Conservation (phyloP, 2,888 invertebrate species). For the Scaptomyza flava region DNA sequence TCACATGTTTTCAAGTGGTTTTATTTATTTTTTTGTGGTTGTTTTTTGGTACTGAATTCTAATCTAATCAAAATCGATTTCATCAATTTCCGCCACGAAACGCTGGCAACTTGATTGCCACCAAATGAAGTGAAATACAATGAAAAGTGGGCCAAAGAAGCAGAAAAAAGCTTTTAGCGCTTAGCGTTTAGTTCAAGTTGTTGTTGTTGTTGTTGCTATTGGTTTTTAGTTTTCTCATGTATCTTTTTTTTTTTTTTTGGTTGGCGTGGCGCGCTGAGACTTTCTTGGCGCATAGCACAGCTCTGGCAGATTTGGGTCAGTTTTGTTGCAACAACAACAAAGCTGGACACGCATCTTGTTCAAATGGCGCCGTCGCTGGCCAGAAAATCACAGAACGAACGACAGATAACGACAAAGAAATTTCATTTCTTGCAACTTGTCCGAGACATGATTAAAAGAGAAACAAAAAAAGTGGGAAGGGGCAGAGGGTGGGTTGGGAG, state of each 20-base stretch:
- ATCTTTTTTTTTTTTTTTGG: conserved; percentile 10
- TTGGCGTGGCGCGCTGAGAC: conserved; percentile 26
- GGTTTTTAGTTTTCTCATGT: conserved; percentile 24
- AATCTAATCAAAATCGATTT: conserved; percentile 63
- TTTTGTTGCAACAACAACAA: conserved; percentile 19
- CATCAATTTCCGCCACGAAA: conserved; percentile 56
- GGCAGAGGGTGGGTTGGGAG: background rate
- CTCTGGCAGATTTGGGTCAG: conserved; percentile 59
- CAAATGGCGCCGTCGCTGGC: conserved; percentile 34
- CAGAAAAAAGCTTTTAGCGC: conserved; percentile 48
- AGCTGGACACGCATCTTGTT: conserved; percentile 50
- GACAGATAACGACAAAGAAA: conserved; percentile 56
- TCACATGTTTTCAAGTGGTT: conserved; percentile 15
- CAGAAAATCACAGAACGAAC: conserved; percentile 26
- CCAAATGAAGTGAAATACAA: conserved; percentile 40
- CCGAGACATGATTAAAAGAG: background rate
- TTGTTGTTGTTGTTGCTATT: conserved; percentile 28
- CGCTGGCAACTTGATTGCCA: conserved; percentile 56
- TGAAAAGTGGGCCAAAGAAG: conserved; percentile 49
- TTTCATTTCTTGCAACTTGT: conserved; percentile 30
- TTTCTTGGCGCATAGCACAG: conserved; percentile 24
- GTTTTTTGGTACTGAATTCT: conserved; percentile 32
- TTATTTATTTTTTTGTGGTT: background rate
- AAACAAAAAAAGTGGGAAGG: background rate
- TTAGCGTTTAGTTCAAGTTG: conserved; percentile 44